Base-by-base conservation (phyloP, 2,888 invertebrate species). In the Myopa testacea region DNA sequence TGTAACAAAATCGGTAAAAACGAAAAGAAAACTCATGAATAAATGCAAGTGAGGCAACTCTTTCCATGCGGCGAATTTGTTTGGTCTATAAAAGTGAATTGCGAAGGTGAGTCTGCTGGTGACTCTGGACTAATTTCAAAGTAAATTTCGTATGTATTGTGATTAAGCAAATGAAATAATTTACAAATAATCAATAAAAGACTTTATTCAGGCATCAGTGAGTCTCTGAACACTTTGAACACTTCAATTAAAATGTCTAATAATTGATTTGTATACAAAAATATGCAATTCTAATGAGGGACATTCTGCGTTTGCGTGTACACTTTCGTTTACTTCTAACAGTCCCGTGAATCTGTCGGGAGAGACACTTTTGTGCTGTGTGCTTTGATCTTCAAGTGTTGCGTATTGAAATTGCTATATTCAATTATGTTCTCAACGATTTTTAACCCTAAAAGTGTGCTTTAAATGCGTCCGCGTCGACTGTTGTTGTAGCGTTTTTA, bases 351-450 rank as follows among this genome's bases (percentile, higher is more conserved):
- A 6, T 37, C 19, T 19, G 12, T 45, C 26, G 1, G 10, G 8
- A 26, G 38, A 34, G 34, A 65, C 34, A 34, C 65, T 37, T 38
- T 6, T 37, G 37, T 65, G 4, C 34, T 63, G 26, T 65, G 63
- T 65, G 60, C 75, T 75, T 75, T 75, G 75, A 75, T 75, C 75
- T 69, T 75, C 45, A 69, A 75, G 75, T 68, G 60, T 58, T 45
- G 68, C 58, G 40, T 69, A 69, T 75, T 69, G 75, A 75, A 68
- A 75, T 60, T 60, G 40, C 58, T 60, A 75, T 75, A 26, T 65
- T 34, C 52, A 75, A 75, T 69, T 37, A 60, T 75, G 45, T 34
- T 60, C 14, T 60, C 75, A 45, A 34, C 60, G 62, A 45, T 58
- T 75, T 70, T 75, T 69, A 75, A 68, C 75, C 75, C 75, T 69